Base-by-base conservation (phyloP, 2,888 invertebrate species). In the Oscheius myriophilus region DNA sequence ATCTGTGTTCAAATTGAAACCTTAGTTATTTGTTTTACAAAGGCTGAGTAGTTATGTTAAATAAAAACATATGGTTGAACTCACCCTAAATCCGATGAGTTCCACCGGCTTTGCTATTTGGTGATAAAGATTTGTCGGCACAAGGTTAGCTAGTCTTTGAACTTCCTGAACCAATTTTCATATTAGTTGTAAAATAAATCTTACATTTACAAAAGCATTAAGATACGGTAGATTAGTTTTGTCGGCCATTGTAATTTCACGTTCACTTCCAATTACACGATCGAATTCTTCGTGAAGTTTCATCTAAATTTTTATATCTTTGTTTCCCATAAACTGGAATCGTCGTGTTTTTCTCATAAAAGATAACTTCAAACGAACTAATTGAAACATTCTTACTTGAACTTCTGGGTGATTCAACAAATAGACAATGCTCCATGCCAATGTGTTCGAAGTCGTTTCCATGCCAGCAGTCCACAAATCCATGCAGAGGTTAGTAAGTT, bases 401-500 rank as follows among this genome's bases (percentile, higher is more conserved):
- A 75, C 69, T 53, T 63, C 49, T 14, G 69, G 69, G 41, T 73
- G 25, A 43, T 75, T 69, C 25, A 79, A 23, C 12, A 73, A 61
- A 42, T 59, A 79, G 0, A 73, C 69, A 6, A 73, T 41, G 4
- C 70, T 54, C 66, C 73, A 79, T 0, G 71, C 63, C 49, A 79
- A 64, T 0, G 80, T 79, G 39, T 73, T 77, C n/a, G 77, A 69
- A 21, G 80, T 80, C 4, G 80, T 77, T 57, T 80, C 79, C 74
- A 76, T 72, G 9, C 80, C 80, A 55, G 77, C 79, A 23, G 75
- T 46, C 79, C 79, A 79, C 49, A 79, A 68, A 67, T 79, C 79
- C 41, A 79, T 73, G 41, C 71, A 74, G 62, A 77, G 61, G 62
- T 73, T 76, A 18, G 57, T 23, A 49, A 79, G 52, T 45, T 65